Evolutionary conservation across 2,888 invertebrate genomes (phyloP).

Genomic region (Parnassius orleans): DNA sequence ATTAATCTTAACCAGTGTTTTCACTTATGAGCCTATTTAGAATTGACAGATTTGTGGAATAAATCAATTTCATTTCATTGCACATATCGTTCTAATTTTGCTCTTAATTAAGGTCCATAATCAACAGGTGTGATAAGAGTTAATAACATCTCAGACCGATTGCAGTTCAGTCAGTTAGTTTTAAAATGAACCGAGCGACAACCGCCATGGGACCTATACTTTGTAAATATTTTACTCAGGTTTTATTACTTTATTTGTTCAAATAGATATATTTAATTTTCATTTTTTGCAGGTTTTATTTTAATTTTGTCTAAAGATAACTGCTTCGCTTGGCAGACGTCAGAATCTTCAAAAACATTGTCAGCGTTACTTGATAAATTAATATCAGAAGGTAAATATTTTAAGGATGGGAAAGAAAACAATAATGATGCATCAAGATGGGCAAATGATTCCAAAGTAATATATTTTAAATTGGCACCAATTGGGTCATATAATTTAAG

Average conservation of each 20-base stretch:
- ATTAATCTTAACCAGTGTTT: too few relatives aligned
- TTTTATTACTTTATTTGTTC: not conserved
- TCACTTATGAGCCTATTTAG: too few relatives aligned
- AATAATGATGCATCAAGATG: constrained; percentile 24
- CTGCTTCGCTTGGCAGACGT: constrained; percentile 8
- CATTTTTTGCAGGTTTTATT: constrained; percentile 2
- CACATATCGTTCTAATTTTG: constrained; percentile 5
- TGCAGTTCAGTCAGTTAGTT: constrained; percentile 4
- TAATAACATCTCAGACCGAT: constrained; percentile 10
- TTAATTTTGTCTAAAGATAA: constrained; percentile 2
- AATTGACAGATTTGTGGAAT: too few relatives aligned
- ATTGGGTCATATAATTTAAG: constrained; percentile 23
- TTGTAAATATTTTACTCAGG: constrained; percentile 11
- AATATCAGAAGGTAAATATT: constrained; percentile 30
- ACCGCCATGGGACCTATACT: constrained; percentile 11
- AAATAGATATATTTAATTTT: not conserved
- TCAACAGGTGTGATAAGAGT: constrained; percentile 21
- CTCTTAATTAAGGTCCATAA: constrained; percentile 19
- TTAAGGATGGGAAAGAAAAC: constrained; percentile 6
- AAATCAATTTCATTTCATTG: too few relatives aligned
- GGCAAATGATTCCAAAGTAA: constrained; percentile 41
- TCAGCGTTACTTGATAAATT: constrained; percentile 39
- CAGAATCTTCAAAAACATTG: constrained; percentile 35
- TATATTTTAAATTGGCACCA: constrained; percentile 35
- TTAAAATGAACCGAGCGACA: not conserved